Base-by-base conservation (phyloP, 2,888 invertebrate genomes). In the Agrotis segetum region DNA sequence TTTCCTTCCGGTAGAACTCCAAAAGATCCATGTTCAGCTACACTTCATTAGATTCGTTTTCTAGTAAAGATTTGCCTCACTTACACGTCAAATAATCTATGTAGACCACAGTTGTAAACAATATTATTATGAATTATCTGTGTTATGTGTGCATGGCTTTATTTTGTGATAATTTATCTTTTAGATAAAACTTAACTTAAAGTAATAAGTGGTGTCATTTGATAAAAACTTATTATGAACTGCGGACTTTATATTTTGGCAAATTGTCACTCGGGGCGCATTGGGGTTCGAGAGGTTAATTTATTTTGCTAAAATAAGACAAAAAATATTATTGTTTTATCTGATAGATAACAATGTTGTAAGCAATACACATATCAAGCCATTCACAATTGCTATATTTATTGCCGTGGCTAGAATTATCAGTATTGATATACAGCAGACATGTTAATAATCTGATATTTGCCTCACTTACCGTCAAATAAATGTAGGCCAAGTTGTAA, bases 151-250 rank as follows among this genome's bases (percentile, higher is more conserved):
- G 61, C 81, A 71, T 74, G 62, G 62, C 66, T 78, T 40, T 74
- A 71, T 67, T 68, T 67, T 75, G 46, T 55, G 82, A 85, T 80
- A 77, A 77, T 79, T 66, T 74, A 80, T 85, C 69, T 59, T 66
- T 55, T 17, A 50, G 74, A 81, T 74, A 72, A 74, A 53, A 71
- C 59, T 74, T 78, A 67, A 63, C 65, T 66, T 58, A 59, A 82
- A 71, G 70, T 73, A 69, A 67, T 52, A 79, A 71, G 64, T 64
- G 47, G 55, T 79, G 79, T 79, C 16, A 21, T 3, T 6, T 61
- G 71, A 79, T 68, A 64, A 80, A n/a, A 75, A 56, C 0, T n/a
- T 47, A 4, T 3, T 59, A 5, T 21, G 11, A 53, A 34, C 60
- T 56, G 56, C 52, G 0, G 64, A 60, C 47, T 64, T 56, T 2